Percentiles rank a stretch among this genome's conserved stretches.
phyloP scores from a whole-genome alignment of 2,113 vertebrate species.

The Grammomys dolichurus region DNA sequence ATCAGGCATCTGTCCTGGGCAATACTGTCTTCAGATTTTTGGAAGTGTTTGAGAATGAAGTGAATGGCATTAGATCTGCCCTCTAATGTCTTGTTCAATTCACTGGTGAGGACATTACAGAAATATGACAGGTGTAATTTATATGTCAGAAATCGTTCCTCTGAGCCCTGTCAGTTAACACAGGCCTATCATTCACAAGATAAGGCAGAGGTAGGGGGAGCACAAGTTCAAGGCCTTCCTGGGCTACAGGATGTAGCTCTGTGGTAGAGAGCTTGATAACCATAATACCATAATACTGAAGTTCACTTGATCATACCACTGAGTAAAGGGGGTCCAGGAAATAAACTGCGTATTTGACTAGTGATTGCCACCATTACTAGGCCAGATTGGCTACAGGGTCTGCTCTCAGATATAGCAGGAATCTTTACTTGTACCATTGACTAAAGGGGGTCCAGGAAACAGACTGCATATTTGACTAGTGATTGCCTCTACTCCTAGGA shows the following conservation, averaged over 20 bases:
- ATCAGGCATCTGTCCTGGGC: background rate
- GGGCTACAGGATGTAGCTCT: background rate
- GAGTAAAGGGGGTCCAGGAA: background rate
- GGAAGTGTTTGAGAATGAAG: background rate
- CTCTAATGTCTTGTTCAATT: background rate
- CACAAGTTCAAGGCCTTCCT: background rate
- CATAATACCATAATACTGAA: background rate
- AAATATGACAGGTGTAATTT: constrained; percentile 23
- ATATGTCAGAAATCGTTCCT: constrained; percentile 3
- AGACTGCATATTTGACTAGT: background rate
- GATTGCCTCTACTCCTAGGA: background rate
- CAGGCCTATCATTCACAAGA: background rate
- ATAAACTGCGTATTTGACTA: background rate
- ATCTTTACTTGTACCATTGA: background rate
- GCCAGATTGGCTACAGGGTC: background rate
- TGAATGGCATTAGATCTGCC: background rate
- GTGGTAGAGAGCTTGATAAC: background rate
- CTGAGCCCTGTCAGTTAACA: background rate
- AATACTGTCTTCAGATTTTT: background rate
- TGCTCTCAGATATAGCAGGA: too few relatives aligned
- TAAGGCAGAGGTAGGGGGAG: background rate
- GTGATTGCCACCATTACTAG: background rate
- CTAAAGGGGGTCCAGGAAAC: background rate
- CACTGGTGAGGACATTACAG: background rate
- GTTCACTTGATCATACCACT: background rate